Evolutionary conservation across 1,140 invertebrate genomes (phyloP).

Genomic region (Zaprionus inermis): DNA sequence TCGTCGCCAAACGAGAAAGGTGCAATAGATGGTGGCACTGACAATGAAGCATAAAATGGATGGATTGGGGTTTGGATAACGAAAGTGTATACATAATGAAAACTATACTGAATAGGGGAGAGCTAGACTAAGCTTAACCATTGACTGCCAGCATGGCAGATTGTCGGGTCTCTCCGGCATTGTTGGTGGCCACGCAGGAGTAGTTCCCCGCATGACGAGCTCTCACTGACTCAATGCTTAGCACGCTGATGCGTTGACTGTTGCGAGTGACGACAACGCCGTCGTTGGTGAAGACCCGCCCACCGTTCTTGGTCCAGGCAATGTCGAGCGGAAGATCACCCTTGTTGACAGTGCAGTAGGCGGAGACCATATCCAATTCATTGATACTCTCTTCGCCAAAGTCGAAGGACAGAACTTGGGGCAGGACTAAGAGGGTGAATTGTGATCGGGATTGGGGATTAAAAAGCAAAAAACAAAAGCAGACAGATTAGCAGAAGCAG

Average conservation of each 20-base stretch:
- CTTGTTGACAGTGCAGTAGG: conserved; percentile 92
- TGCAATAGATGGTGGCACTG: conserved; percentile 85
- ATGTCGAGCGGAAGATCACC: conserved; percentile 93
- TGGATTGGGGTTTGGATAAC: conserved; percentile 11
- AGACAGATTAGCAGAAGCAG: conserved; percentile 15
- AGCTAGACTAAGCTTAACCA: conserved; percentile 83
- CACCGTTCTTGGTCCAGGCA: conserved; percentile 86
- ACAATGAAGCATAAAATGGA: conserved; percentile 11
- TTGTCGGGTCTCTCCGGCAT: conserved; percentile 89
- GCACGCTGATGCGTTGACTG: conserved; percentile 87
- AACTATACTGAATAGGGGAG: conserved; percentile 8
- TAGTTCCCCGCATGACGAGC: conserved; percentile 89
- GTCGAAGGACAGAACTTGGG: conserved; percentile 88
- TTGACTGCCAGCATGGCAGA: conserved; percentile 88
- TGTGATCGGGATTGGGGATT: conserved; percentile 84
- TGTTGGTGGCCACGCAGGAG: conserved; percentile 90
- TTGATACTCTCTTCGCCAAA: conserved; percentile 89
- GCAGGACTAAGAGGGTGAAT: conserved; percentile 85
- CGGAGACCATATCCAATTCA: conserved; percentile 88
- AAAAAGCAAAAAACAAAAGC: conserved; percentile 42
- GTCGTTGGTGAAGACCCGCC: conserved; percentile 78
- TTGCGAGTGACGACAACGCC: conserved; percentile 86
- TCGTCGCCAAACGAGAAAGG: conserved; percentile 89
- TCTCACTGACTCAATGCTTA: conserved; percentile 88
- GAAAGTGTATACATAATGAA: conserved; percentile 30